These are phyloP conservation scores for Brachyhypopomus gauderio DNA, from an alignment of 2,113 vertebrate species.

Conservation along the genomic window DNA sequence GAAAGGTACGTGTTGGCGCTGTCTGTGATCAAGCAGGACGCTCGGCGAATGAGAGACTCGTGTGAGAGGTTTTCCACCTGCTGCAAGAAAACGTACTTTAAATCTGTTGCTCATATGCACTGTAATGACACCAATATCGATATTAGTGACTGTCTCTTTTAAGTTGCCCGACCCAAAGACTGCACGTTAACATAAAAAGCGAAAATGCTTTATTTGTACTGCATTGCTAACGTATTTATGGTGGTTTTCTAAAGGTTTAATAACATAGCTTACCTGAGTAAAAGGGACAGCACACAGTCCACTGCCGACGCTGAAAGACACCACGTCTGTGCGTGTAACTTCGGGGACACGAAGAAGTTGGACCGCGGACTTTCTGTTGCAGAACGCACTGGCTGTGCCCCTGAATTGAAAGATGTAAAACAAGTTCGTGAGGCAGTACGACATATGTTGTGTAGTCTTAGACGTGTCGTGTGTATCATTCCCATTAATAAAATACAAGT, in stretches of 20 bases:
- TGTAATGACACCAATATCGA: neutral
- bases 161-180: too few relatives aligned
- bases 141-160: too few relatives aligned
- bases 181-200: too few relatives aligned
- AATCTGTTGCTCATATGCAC: neutral
- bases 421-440: neutral
- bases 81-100: constrained; percentile 51
- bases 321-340: constrained; percentile 34
- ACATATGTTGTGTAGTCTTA: too few relatives aligned
- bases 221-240: too few relatives aligned
- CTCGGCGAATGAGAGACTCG: constrained; percentile 73
- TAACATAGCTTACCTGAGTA: constrained; percentile 61
- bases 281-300: constrained; percentile 73
- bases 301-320: constrained; percentile 56
- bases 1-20: constrained; percentile 77
- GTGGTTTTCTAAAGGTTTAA: neutral
- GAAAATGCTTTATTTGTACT: too few relatives aligned
- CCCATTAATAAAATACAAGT: too few relatives aligned
- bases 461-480: too few relatives aligned
- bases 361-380: constrained; percentile 46
- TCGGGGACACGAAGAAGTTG: constrained; percentile 49
- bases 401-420: constrained; percentile 14
- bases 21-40: constrained; percentile 75
- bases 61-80: constrained; percentile 71
- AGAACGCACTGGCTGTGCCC: constrained; percentile 50